Base-by-base conservation (phyloP, 1,140 invertebrate genomes). In the Calliphora vicina region DNA sequence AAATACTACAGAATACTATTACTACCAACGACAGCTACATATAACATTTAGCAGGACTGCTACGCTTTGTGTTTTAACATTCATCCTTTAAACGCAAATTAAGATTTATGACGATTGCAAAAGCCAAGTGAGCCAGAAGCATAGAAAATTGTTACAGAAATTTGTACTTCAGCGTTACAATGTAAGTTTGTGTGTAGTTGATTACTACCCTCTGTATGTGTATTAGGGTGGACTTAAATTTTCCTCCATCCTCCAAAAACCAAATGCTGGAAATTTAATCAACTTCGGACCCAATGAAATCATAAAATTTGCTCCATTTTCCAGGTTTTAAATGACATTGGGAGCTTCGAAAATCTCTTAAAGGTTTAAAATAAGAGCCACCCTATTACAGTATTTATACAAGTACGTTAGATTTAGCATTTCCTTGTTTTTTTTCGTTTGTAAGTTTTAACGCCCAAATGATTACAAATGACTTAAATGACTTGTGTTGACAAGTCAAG, bases 381-480 rank as follows among this genome's bases (percentile, higher is more conserved):
- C 42, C 42, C 42, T 43, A 43, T 43, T 43, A 5, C 45, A 13
- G 4, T 50, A 50, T 50, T 12, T 50, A 17, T 50, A 50, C 15
- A 50, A 13, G 45, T 50, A 17, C 15, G 45, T 50, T 50, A 2
- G 29, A 50, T 50, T 50, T 50, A 13, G 15, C 4, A 50, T 50
- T 50, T 50, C 12, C 12, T 67, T 67, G 12, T 23, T 20, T 20
- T 50, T 50, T 10, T 50, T 50, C n/a, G 13, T 15, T 57, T 5
- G 50, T 57, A 57, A 74, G 29, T 74, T 74, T 72, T 74, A 42
- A 81, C 80, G 80, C 80, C 80, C 45, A 81, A 81, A 81, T 81
- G 80, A 81, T 81, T 81, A 81, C 80, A 81, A 81, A 81, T 81
- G 80, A 81, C 50, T 81, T 67, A 61, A 81, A 81, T 61, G 80